Evolutionary conservation across 1,140 invertebrate species (phyloP).

Genomic region (Parapsyche elsis): DNA sequence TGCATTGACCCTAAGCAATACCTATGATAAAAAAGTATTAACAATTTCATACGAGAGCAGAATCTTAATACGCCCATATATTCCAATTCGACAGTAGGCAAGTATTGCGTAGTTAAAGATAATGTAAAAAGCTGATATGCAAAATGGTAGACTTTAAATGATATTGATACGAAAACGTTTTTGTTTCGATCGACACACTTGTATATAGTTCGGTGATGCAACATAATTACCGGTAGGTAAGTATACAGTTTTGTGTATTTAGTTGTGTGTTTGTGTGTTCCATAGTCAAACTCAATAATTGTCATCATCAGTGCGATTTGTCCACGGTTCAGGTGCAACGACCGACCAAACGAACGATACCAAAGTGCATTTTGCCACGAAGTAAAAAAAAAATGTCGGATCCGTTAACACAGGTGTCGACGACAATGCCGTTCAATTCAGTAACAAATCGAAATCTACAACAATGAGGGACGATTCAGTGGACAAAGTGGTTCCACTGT

Average conservation of each 20-base stretch:
- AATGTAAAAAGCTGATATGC: no score
- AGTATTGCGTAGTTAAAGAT: no score
- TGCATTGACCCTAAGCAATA: not conserved
- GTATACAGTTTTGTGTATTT: not conserved
- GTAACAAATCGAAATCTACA: constrained; percentile 4
- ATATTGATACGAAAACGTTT: no score
- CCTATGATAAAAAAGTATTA: not conserved
- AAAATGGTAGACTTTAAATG: no score
- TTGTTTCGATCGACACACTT: not conserved
- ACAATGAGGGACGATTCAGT: not conserved
- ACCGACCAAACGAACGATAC: not conserved
- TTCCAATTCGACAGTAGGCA: no score
- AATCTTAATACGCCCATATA: no score
- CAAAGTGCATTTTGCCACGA: constrained; percentile 1
- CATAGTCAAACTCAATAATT: no score
- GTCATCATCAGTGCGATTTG: not conserved
- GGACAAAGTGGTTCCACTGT: not conserved
- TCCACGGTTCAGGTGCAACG: constrained; percentile 12
- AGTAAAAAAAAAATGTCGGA: not conserved
- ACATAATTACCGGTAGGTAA: not conserved
- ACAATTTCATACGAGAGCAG: no score
- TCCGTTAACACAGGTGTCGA: constrained; percentile 20
- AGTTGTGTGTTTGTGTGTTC: not conserved
- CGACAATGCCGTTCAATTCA: not conserved
- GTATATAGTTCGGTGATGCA: constrained; percentile 2